Evolutionary conservation across 2,113 vertebrate species (phyloP).

Genomic region (Engystomops pustulosus): DNA sequence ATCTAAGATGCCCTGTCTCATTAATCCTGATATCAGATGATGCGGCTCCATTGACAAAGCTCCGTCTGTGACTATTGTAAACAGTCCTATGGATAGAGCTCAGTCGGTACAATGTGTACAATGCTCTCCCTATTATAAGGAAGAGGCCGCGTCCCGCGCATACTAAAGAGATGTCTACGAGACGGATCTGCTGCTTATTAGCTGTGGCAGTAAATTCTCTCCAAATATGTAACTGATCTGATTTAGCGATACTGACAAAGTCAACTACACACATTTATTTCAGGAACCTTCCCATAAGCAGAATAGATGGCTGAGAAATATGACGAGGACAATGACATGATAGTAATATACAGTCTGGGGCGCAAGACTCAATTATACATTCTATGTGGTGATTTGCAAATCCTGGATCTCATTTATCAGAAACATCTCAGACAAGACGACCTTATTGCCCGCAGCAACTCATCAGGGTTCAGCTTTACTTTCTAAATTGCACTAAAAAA

Average conservation of each 20-base stretch:
- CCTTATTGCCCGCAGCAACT: not conserved
- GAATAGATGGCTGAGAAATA: conserved; percentile 25
- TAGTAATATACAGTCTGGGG: conserved; percentile 17
- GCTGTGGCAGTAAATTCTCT: conserved; percentile 31
- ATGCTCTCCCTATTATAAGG: not conserved
- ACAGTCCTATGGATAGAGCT: conserved; percentile 10
- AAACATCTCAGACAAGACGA: not conserved
- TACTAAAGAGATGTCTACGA: conserved; percentile 28
- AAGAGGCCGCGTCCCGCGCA: not conserved
- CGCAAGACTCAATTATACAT: conserved; percentile 20
- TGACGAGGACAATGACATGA: conserved; percentile 26
- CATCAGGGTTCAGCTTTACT: not conserved
- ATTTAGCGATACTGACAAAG: conserved; percentile 33
- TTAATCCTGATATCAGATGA: conserved; percentile 50
- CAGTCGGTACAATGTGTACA: conserved; percentile 15
- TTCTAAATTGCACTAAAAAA: not conserved
- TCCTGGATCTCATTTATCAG: conserved; percentile 16
- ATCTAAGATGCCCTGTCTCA: conserved; percentile 38
- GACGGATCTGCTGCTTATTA: conserved; percentile 27
- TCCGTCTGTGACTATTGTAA: conserved; percentile 27
- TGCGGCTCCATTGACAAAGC: conserved; percentile 44
- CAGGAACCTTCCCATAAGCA: conserved; percentile 38
- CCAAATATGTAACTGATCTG: conserved; percentile 30
- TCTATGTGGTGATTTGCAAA: conserved; percentile 14
- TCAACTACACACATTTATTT: conserved; percentile 38